phyloP scores from a whole-genome alignment of 2,797 vertebrate species.

The Melopsittacus undulatus region DNA sequence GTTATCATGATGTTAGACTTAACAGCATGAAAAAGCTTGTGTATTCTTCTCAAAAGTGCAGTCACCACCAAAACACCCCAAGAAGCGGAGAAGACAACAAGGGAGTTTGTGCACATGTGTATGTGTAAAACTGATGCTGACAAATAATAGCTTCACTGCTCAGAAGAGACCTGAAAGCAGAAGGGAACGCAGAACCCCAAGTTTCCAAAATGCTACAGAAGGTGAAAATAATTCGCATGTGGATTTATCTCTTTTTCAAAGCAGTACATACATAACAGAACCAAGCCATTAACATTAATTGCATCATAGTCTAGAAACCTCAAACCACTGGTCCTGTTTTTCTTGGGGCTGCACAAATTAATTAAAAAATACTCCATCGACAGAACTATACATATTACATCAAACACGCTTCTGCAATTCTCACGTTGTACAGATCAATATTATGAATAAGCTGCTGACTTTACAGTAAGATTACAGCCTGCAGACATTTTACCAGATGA shows the following conservation, averaged over 20 bases:
- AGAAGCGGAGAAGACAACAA: background rate
- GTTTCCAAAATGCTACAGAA: background rate
- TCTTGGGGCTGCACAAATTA: background rate
- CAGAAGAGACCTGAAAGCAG: background rate
- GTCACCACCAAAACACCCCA: background rate
- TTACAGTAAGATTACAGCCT: background rate
- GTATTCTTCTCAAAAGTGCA: background rate
- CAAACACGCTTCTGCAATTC: background rate
- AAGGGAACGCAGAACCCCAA: background rate
- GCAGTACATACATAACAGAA: background rate
- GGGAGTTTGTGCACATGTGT: accelerated
- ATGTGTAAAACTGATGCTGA: background rate
- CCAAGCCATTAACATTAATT: background rate
- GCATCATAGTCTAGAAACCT: background rate
- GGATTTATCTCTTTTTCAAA: background rate
- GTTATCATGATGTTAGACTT: background rate
- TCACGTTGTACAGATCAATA: background rate
- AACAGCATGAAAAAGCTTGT: background rate
- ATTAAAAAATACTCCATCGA: background rate
- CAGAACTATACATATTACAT: background rate
- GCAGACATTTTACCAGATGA: background rate
- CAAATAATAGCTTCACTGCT: background rate
- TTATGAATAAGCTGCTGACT: background rate
- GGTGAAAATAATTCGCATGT: background rate
- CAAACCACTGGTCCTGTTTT: background rate